Conservation (phyloP, 1,140 invertebrate species). For the Drosophila seguyi region DNA sequence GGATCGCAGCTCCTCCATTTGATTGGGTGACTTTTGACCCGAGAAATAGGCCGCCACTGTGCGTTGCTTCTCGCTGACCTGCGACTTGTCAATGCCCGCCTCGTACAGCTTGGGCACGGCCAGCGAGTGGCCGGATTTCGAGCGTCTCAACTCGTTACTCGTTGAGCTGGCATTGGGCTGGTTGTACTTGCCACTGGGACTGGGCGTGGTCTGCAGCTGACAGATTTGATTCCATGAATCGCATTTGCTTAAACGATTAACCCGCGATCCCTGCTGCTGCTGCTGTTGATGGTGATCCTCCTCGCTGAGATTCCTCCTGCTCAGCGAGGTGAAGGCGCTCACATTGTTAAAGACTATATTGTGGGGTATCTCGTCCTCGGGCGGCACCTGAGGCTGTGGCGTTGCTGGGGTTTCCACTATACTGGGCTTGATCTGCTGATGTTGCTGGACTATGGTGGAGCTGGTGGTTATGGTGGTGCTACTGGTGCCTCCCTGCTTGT, state of each 20-base stretch:
- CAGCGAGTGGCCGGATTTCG: conserved; percentile 90
- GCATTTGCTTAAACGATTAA: conserved; percentile 88
- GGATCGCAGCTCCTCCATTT: conserved; percentile 54
- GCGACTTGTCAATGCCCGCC: conserved; percentile 90
- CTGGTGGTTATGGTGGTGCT: conserved; percentile 22
- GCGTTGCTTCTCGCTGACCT: conserved; percentile 90
- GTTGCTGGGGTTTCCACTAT: conserved; percentile 79
- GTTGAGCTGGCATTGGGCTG: conserved; percentile 61
- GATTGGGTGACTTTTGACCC: conserved; percentile 84
- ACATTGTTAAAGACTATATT: conserved; percentile 84
- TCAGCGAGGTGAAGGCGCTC: conserved; percentile 72
- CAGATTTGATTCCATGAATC: conserved; percentile 92
- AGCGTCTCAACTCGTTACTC: conserved; percentile 87
- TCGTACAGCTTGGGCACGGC: conserved; percentile 91
- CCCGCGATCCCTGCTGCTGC: conserved; percentile 49
- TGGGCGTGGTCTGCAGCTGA: conserved; percentile 53
- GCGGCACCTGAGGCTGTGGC: conserved; percentile 52
- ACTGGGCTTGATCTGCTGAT: conserved; percentile 55
- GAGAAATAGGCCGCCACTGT: conserved; percentile 93
- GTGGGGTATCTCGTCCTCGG: conserved; percentile 78
- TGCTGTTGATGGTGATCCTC: conserved; percentile 47
- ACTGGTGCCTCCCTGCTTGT: conserved; percentile 23
- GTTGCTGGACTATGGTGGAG: conserved; percentile 38
- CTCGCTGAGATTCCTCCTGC: conserved; percentile 48
- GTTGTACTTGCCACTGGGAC: conserved; percentile 51